phyloP scores from a whole-genome alignment of 2,888 invertebrate genomes.

The Zygogramma bicolorata region DNA sequence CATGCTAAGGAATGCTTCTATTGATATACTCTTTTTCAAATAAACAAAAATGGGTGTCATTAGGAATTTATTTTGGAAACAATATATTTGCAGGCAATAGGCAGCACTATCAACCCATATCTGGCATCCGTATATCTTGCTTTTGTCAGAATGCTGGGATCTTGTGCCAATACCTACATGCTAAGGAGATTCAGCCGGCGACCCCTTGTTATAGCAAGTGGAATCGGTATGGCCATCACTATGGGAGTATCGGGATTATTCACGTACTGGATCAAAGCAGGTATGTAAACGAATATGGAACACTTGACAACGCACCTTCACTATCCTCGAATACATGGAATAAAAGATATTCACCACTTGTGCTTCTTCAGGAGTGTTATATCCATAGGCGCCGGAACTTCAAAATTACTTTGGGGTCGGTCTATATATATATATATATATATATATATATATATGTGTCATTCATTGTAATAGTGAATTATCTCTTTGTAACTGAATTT shows the following conservation, averaged over 20 bases:
- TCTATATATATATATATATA: too few species aligned
- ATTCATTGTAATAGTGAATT: too few species aligned
- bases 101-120: constrained; percentile 68
- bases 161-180: constrained; percentile 71
- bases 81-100: constrained; percentile 67
- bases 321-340: not conserved
- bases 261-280: constrained; percentile 67
- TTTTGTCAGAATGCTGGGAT: constrained; percentile 70
- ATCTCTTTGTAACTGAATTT: too few species aligned
- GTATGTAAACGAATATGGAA: too few species aligned
- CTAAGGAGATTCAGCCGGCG: constrained; percentile 69
- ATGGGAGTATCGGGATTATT: constrained; percentile 71
- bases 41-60: too few species aligned
- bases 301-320: too few species aligned
- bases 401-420: too few species aligned
- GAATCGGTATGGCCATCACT: constrained; percentile 70
- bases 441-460: too few species aligned
- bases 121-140: constrained; percentile 71
- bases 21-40: constrained; percentile 68
- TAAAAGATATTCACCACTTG: too few species aligned
- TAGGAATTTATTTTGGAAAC: not conserved
- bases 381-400: too few species aligned
- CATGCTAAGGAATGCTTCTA: constrained; percentile 69
- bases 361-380: too few species aligned
- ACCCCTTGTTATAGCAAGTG: constrained; percentile 68